Percentiles rank a stretch among this genome's conserved stretches.
phyloP scores from a whole-genome alignment of 2,113 vertebrate genomes.

The Trematomus loennbergii region DNA sequence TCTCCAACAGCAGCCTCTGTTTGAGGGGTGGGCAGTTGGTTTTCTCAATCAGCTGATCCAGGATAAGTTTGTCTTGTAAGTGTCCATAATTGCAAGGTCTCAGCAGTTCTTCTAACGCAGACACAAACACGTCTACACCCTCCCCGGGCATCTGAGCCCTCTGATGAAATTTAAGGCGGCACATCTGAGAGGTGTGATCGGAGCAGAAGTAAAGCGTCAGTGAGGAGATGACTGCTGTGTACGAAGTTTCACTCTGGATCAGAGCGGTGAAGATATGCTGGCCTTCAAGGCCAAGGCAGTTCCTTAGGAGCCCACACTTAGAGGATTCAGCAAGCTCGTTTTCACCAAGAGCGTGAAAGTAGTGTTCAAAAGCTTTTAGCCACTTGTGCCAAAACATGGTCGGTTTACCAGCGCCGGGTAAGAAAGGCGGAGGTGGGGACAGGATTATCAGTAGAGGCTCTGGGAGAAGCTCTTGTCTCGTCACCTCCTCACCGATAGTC shows the following conservation, averaged over 20 bases:
- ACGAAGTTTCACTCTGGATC: constrained; percentile 30
- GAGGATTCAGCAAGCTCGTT: constrained; percentile 64
- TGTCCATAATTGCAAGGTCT: constrained; percentile 44
- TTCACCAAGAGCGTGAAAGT: constrained; percentile 61
- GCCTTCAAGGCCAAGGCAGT: constrained; percentile 74
- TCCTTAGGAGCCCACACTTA: constrained; percentile 65
- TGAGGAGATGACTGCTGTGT: constrained; percentile 47
- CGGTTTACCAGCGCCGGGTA: constrained; percentile 40
- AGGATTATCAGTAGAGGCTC: constrained; percentile 71
- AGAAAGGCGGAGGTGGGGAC: constrained; percentile 70
- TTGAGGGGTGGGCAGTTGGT: constrained; percentile 55
- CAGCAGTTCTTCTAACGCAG: constrained; percentile 57
- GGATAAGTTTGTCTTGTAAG: constrained; percentile 46
- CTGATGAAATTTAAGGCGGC: constrained; percentile 65
- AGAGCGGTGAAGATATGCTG: constrained; percentile 57
- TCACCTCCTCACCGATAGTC: constrained; percentile 28
- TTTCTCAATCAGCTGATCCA: constrained; percentile 71
- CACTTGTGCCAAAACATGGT: constrained; percentile 69
- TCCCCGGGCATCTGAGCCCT: constrained; percentile 67
- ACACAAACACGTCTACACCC: constrained; percentile 59
- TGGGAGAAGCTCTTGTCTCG: constrained; percentile 41
- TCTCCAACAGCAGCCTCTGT: constrained; percentile 50
- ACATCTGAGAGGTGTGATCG: constrained; percentile 26
- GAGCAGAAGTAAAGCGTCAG: constrained; percentile 62
- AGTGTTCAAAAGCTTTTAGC: constrained; percentile 70